These are phyloP conservation scores for Channa striata DNA, from an alignment of 2,797 vertebrate species.

Conservation along the genomic window DNA sequence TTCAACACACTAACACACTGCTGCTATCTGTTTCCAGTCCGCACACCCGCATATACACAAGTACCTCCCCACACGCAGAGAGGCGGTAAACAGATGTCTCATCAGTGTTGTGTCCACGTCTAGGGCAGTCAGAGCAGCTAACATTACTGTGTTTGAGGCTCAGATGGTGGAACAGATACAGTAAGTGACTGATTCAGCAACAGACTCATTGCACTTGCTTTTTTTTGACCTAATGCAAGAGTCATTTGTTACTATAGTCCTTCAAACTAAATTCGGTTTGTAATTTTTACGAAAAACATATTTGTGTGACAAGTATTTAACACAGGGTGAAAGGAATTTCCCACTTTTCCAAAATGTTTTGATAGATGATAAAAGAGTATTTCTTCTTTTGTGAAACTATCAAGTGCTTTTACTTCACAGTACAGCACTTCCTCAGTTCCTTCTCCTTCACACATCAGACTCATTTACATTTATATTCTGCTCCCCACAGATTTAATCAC, in stretches of 20 bases:
- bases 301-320: neutral
- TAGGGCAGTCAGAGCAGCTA: conserved; percentile 50
- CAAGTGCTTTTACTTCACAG: too few relatives aligned
- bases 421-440: too few relatives aligned
- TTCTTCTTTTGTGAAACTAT: too few relatives aligned
- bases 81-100: conserved; percentile 68
- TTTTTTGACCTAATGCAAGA: too few relatives aligned
- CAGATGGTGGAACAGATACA: conserved; percentile 39
- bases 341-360: too few relatives aligned
- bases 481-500: neutral
- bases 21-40: conserved; percentile 17
- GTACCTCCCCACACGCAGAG: conserved; percentile 13
- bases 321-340: too few relatives aligned
- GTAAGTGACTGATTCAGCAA: conserved; percentile 30
- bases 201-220: neutral
- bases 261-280: too few relatives aligned
- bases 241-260: too few relatives aligned
- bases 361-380: too few relatives aligned
- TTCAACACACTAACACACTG: conserved; percentile 35
- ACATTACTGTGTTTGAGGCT: conserved; percentile 47
- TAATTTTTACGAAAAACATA: neutral
- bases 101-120: conserved; percentile 64
- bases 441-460: too few relatives aligned
- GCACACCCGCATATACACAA: conserved; percentile 6
- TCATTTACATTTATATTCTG: neutral